Conservation (phyloP, 1,140 invertebrate species). For the Danaus plexippus region DNA sequence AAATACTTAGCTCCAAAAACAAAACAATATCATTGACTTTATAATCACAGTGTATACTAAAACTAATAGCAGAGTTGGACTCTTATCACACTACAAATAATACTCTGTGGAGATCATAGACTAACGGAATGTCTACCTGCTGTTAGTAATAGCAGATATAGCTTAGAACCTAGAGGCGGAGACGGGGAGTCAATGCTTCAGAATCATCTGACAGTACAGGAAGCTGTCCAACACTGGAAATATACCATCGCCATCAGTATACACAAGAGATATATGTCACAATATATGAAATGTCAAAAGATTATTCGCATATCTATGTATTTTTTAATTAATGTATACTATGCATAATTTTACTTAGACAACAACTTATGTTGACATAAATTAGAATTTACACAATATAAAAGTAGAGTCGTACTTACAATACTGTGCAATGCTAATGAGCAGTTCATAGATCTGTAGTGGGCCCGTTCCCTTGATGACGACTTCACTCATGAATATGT, state of each 20-base stretch:
- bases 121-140: too few relatives aligned
- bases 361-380: not conserved
- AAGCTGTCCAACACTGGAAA: constrained; percentile 62
- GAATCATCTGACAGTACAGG: constrained; percentile 63
- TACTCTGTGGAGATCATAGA: too few relatives aligned
- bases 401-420: constrained; percentile 38
- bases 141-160: too few relatives aligned
- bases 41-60: too few relatives aligned
- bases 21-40: too few relatives aligned
- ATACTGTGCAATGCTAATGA: constrained; percentile 50
- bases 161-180: too few relatives aligned
- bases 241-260: too few relatives aligned
- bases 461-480: constrained; percentile 44
- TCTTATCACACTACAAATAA: too few relatives aligned
- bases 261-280: constrained; percentile 2
- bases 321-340: constrained; percentile 6
- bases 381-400: not conserved
- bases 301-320: too few relatives aligned
- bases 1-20: too few relatives aligned
- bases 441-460: constrained; percentile 46
- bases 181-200: constrained; percentile 37
- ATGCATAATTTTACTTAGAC: constrained; percentile 11
- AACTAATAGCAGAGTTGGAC: too few relatives aligned
- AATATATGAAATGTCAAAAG: too few relatives aligned
- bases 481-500: constrained; percentile 49